Evolutionary conservation across 2,888 invertebrate species (phyloP).

Genomic region (Serripes groenlandicus): DNA sequence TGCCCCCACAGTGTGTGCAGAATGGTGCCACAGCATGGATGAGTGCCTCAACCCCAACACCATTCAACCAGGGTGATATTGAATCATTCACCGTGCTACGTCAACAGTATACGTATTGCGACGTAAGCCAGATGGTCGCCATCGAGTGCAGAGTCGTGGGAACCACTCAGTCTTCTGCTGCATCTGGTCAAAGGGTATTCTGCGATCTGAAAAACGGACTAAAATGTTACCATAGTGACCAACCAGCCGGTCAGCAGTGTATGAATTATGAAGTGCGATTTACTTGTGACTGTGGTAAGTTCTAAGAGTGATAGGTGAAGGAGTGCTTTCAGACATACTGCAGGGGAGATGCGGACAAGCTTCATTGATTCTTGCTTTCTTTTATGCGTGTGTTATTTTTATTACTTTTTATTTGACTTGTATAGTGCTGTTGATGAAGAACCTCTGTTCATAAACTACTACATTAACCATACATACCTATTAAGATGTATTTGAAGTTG

Average conservation of each 20-base stretch:
- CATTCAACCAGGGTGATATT: slow-evolving; percentile 80
- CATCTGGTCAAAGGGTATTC: slow-evolving; percentile 91
- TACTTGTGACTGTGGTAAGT: slow-evolving; percentile 87
- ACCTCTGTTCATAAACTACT: too few relatives aligned
- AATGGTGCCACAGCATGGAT: slow-evolving; percentile 94
- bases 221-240: slow-evolving; percentile 73
- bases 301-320: too few relatives aligned
- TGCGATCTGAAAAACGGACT: slow-evolving; percentile 88
- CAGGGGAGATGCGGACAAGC: too few relatives aligned
- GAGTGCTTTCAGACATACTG: too few relatives aligned
- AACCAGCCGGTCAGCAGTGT: slow-evolving; percentile 72
- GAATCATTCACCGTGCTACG: slow-evolving; percentile 77
- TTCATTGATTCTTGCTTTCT: too few relatives aligned
- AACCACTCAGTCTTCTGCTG: slow-evolving; percentile 89
- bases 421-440: too few relatives aligned
- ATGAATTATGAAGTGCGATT: slow-evolving; percentile 84
- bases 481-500: too few relatives aligned
- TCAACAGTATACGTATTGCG: slow-evolving; percentile 76
- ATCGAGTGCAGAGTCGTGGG: slow-evolving; percentile 92
- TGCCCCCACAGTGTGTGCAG: slow-evolving; percentile 87
- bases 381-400: too few relatives aligned
- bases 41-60: slow-evolving; percentile 87
- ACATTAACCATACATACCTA: too few relatives aligned
- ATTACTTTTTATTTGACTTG: too few relatives aligned
- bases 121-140: slow-evolving; percentile 86